Evolutionary conservation across 2,113 vertebrate genomes (phyloP).

Genomic region (Coptodon rendalli): DNA sequence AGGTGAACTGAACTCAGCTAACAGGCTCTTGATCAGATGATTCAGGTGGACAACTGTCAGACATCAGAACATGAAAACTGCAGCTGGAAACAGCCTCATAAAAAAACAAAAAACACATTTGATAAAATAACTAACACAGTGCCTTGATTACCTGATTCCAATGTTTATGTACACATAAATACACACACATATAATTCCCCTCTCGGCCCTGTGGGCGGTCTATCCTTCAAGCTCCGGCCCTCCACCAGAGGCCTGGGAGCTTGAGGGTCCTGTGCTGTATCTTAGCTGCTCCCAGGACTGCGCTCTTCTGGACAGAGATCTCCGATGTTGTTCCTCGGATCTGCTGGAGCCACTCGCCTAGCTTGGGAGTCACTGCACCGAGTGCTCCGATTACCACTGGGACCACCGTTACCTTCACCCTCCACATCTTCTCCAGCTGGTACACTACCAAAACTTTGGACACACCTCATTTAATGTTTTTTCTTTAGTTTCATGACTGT

Average conservation of each 20-base stretch:
- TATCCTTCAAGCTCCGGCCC: rapidly evolving
- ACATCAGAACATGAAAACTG: neutral
- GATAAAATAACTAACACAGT: neutral
- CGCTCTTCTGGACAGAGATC: neutral
- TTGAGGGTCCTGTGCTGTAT: rapidly evolving
- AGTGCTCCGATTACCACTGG: rapidly evolving
- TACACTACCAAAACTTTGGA: neutral
- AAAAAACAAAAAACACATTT: neutral
- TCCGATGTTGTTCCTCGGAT: rapidly evolving
- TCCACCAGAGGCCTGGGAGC: neutral
- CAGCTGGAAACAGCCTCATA: neutral
- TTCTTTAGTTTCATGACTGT: neutral
- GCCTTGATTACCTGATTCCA: neutral
- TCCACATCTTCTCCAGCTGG: rapidly evolving
- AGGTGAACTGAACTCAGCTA: neutral
- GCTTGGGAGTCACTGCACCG: rapidly evolving
- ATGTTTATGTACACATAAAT: neutral
- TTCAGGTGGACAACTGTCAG: neutral
- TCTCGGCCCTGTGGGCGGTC: rapidly evolving
- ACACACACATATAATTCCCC: neutral
- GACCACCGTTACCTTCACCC: neutral
- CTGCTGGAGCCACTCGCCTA: rapidly evolving
- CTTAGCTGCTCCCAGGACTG: neutral
- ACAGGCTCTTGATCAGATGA: neutral
- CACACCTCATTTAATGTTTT: neutral